Evolutionary conservation across 2,888 invertebrate genomes (phyloP).

Genomic region (Drosophila siamana): DNA sequence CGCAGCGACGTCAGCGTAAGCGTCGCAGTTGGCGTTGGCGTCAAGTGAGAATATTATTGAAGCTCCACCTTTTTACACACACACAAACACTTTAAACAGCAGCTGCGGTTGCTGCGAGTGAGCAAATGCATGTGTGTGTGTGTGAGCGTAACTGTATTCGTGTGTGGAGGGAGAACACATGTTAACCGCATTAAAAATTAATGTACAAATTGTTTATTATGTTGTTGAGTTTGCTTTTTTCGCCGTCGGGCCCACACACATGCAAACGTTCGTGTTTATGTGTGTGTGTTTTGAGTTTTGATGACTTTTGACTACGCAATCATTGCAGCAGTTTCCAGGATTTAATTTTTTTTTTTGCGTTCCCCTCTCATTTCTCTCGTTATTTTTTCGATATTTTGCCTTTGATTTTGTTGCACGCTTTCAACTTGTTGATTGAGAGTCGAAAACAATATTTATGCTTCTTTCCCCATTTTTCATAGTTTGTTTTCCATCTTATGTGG

Average conservation of each 20-base stretch:
- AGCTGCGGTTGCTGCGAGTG: slow-evolving; percentile 39
- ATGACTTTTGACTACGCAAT: slow-evolving; percentile 61
- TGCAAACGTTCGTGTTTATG: slow-evolving; percentile 14
- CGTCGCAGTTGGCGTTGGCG: slow-evolving; percentile 45
- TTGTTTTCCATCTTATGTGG: slow-evolving; percentile 4
- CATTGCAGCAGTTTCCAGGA: slow-evolving; percentile 54
- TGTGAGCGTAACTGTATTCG: slow-evolving; percentile 6
- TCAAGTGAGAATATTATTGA: slow-evolving; percentile 75
- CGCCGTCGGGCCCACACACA: slow-evolving; percentile 56
- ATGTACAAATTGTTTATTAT: slow-evolving; percentile 80
- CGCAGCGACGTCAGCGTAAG: slow-evolving; percentile 14
- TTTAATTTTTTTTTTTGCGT: too few species aligned
- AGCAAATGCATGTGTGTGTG: slow-evolving; percentile 28
- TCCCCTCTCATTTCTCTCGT: slow-evolving; percentile 22
- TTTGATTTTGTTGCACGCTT: slow-evolving; percentile 45
- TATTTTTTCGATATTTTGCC: slow-evolving; percentile 15
- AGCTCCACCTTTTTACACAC: slow-evolving; percentile 78
- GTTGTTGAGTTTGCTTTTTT: slow-evolving; percentile 64
- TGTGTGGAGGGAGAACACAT: slow-evolving; percentile 57
- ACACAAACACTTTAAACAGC: slow-evolving; percentile 42
- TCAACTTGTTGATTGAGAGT: slow-evolving; percentile 75
- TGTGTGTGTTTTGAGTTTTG: slow-evolving; percentile 34
- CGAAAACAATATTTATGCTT: slow-evolving; percentile 37
- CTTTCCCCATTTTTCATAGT: slow-evolving; percentile 5
- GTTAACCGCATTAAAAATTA: slow-evolving; percentile 81